phyloP scores from a whole-genome alignment of 1,140 invertebrate species.

The Xylocopa sonorina region DNA sequence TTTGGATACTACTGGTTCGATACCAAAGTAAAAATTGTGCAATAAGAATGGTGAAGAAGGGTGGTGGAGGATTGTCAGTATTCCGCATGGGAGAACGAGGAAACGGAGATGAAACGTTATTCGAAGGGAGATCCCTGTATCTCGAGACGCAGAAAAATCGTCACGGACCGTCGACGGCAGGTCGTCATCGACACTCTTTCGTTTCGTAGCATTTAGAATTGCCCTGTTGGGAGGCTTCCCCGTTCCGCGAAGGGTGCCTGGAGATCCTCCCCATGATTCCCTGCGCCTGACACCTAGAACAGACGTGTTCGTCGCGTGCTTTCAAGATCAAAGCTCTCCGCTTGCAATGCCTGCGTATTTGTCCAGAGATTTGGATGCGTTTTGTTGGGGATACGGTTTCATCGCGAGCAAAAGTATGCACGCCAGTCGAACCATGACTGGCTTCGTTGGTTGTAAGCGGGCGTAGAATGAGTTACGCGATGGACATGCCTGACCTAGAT shows the following conservation, averaged over 20 bases:
- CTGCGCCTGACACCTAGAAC: too few relatives aligned
- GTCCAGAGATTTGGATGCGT: too few relatives aligned
- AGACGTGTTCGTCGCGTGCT: too few relatives aligned
- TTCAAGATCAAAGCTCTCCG: too few relatives aligned
- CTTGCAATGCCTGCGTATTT: too few relatives aligned
- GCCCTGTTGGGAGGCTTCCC: background rate
- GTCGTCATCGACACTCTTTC: conserved; percentile 48
- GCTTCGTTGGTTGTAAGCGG: too few relatives aligned
- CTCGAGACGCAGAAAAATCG: background rate
- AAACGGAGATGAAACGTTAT: background rate
- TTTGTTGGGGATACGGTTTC: too few relatives aligned
- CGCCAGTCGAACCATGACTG: too few relatives aligned
- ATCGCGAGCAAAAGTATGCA: too few relatives aligned
- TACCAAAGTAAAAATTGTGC: conserved; percentile 23
- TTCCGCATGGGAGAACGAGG: background rate
- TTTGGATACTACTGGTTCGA: background rate
- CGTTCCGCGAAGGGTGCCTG: background rate
- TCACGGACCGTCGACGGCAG: conserved; percentile 72
- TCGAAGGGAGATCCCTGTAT: background rate
- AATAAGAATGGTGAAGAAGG: background rate
- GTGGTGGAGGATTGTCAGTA: background rate
- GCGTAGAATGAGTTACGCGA: too few relatives aligned
- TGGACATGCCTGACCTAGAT: too few relatives aligned
- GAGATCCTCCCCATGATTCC: background rate
- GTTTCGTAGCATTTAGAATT: conserved; percentile 18